These are phyloP conservation scores for Ictidomys tridecemlineatus DNA, from an alignment of 2,113 vertebrate species.

Conservation along the genomic window DNA sequence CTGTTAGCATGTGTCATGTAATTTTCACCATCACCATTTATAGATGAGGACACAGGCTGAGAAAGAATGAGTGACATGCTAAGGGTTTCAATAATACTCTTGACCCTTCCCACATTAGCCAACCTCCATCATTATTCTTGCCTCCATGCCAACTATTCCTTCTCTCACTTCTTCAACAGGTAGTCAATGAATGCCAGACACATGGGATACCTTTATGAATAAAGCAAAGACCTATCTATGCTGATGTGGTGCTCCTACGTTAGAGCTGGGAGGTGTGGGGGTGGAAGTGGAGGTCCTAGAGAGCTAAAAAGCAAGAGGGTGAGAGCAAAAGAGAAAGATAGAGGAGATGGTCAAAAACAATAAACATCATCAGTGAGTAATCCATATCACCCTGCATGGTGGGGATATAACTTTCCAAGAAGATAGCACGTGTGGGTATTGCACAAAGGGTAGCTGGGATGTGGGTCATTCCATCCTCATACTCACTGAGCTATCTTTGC, in stretches of 20 bases:
- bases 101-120: background rate
- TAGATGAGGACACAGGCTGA: background rate
- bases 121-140: background rate
- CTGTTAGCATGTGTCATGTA: background rate
- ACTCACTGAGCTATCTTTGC: conserved; percentile 98
- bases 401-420: background rate
- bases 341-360: background rate
- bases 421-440: background rate
- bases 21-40: background rate
- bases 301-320: background rate
- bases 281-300: background rate
- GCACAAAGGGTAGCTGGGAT: rapidly evolving
- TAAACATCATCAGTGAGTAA: background rate
- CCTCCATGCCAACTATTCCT: background rate
- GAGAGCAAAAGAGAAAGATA: background rate
- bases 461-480: rapidly evolving
- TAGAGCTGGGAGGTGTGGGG: background rate
- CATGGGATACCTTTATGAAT: background rate
- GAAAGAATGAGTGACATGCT: background rate
- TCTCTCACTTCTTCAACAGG: background rate
- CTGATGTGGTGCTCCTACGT: background rate
- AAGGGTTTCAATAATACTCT: background rate
- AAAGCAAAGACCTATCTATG: background rate
- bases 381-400: background rate
- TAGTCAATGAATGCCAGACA: background rate